Percentiles rank a stretch among this genome's conserved stretches.
Conservation (phyloP, 2,888 invertebrate species). For the Latheticus oryzae region DNA sequence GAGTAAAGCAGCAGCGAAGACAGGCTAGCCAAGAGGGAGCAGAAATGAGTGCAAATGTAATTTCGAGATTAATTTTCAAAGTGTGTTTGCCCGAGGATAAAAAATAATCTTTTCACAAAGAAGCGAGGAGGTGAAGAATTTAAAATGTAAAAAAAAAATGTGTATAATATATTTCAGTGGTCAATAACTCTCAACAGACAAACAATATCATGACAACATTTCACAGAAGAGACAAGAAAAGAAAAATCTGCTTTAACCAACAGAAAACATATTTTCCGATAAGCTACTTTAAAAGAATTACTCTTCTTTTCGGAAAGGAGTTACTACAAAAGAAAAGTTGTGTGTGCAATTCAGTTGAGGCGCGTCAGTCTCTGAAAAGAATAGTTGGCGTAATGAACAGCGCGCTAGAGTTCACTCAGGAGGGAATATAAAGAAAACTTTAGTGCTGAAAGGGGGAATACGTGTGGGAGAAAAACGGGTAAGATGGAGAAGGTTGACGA, state of each 20-base stretch:
- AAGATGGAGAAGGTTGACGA: constrained; percentile 57
- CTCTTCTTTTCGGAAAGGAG: constrained; percentile 42
- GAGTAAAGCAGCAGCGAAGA: constrained; percentile 52
- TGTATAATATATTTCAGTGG: too few species aligned
- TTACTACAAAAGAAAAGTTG: constrained; percentile 39
- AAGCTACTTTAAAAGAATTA: constrained; percentile 61
- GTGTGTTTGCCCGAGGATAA: constrained; percentile 54
- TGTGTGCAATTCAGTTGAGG: constrained; percentile 54
- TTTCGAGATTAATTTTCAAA: constrained; percentile 70
- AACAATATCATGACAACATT: too few species aligned
- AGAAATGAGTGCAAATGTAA: constrained; percentile 71
- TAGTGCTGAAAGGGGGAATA: constrained; percentile 61
- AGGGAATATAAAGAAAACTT: constrained; percentile 64
- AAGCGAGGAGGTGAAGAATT: constrained; percentile 12
- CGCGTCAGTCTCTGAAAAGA: constrained; percentile 59
- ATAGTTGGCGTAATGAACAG: constrained; percentile 64
- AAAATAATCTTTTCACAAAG: constrained; percentile 48
- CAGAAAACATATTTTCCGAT: constrained; percentile 60
- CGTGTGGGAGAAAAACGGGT: constrained; percentile 56
- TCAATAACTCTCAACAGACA: too few species aligned
- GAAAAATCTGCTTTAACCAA: constrained; percentile 48
- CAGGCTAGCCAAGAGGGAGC: constrained; percentile 56
- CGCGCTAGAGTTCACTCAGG: constrained; percentile 59
- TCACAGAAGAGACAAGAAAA: too few species aligned
- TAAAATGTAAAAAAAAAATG: too few species aligned